Conservation (phyloP, 1,140 invertebrate species). For the Drosophila funebris region DNA sequence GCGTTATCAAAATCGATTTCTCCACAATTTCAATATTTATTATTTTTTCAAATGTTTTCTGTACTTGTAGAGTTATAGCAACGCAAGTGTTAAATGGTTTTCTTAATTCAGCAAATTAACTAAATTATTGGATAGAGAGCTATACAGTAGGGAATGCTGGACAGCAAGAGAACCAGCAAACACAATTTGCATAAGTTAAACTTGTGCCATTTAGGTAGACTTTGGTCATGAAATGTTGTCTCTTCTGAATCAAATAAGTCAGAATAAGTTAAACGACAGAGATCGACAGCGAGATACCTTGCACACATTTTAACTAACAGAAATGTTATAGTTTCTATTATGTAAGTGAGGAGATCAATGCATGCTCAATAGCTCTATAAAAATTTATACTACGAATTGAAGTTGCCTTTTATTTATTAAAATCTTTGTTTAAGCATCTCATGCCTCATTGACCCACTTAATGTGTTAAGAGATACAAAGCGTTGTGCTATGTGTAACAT, state of each 20-base stretch:
- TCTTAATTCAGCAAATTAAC: neutral
- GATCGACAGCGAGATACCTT: no score
- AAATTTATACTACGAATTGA: no score
- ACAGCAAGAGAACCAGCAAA: neutral
- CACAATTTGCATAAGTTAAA: neutral
- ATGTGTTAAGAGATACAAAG: neutral
- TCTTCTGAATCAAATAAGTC: no score
- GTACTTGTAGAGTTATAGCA: neutral
- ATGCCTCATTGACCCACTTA: neutral
- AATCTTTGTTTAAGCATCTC: neutral
- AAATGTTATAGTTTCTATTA: no score
- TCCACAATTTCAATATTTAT: conserved; percentile 4
- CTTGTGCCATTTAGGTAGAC: neutral
- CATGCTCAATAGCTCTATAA: no score
- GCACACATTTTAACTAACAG: no score
- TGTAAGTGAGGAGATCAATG: no score
- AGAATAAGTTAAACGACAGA: no score
- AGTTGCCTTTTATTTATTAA: no score
- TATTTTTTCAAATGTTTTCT: neutral
- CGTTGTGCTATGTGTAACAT: neutral
- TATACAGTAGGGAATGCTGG: neutral
- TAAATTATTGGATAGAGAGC: neutral
- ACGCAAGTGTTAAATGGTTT: conserved; percentile 1
- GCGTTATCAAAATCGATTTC: conserved; percentile 22
- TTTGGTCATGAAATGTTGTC: no score